These are phyloP conservation scores for Noctua janthina DNA, from an alignment of 2,888 invertebrate genomes.

Conservation along the genomic window DNA sequence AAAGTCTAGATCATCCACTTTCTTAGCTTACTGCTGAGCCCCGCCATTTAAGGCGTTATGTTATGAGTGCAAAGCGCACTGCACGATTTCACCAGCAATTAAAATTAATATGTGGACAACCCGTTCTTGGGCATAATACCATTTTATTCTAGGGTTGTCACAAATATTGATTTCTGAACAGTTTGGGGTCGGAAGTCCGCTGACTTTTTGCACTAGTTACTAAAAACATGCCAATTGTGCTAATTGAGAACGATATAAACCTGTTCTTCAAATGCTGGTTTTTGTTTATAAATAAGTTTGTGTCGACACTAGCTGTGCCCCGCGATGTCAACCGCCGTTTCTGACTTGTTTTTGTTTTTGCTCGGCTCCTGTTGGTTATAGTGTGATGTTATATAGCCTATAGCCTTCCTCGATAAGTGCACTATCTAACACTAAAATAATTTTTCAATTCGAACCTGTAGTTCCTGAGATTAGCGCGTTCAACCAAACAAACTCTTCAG, in stretches of 20 bases:
- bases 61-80: constrained; percentile 62
- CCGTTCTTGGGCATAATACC: constrained; percentile 63
- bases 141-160: constrained; percentile 58
- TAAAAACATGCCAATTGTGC: neutral
- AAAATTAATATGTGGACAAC: constrained; percentile 74
- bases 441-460: too few relatives aligned
- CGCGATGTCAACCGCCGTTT: too few relatives aligned
- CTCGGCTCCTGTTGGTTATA: too few relatives aligned
- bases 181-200: neutral
- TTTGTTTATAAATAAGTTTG: neutral
- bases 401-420: too few relatives aligned
- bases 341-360: too few relatives aligned
- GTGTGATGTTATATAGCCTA: too few relatives aligned
- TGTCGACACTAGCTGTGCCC: too few relatives aligned
- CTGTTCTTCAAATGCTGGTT: neutral
- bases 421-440: too few relatives aligned
- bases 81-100: constrained; percentile 72
- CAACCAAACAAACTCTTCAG: too few relatives aligned
- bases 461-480: too few relatives aligned
- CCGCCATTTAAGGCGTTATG: constrained; percentile 63
- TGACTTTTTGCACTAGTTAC: constrained; percentile 2
- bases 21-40: constrained; percentile 36
- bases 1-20: constrained; percentile 56
- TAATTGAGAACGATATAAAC: neutral
- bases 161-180: neutral